These are phyloP conservation scores for Phenacoccus solenopsis DNA, from an alignment of 1,140 invertebrate genomes.

Conservation along the genomic window DNA sequence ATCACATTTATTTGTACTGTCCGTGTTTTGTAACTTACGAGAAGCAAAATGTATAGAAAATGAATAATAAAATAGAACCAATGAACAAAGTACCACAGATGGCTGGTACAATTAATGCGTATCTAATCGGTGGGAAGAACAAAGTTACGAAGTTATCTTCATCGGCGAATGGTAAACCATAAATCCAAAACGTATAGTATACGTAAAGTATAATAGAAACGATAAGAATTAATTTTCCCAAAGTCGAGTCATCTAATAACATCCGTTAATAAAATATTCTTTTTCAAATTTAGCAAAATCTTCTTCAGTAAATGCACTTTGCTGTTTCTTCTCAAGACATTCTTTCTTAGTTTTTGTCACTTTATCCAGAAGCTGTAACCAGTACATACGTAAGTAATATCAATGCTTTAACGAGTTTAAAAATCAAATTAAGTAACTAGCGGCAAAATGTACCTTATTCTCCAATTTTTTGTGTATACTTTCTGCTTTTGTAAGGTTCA, in stretches of 20 bases:
- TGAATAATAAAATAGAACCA: slow-evolving; percentile 48
- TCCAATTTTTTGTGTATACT: background rate
- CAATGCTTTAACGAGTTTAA: background rate
- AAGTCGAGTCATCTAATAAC: slow-evolving; percentile 24
- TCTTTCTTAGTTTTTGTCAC: slow-evolving; percentile 17
- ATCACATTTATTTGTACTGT: slow-evolving; percentile 18
- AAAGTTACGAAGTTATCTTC: slow-evolving; percentile 22
- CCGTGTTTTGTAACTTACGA: slow-evolving; percentile 25
- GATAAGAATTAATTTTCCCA: slow-evolving; percentile 45
- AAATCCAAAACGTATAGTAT: slow-evolving; percentile 52
- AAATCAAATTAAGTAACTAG: background rate
- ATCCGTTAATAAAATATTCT: slow-evolving; percentile 34
- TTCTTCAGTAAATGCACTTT: slow-evolving; percentile 39
- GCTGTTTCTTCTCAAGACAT: slow-evolving; percentile 27
- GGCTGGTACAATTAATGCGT: slow-evolving; percentile 45
- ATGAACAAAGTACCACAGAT: slow-evolving; percentile 47
- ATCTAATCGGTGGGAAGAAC: slow-evolving; percentile 45
- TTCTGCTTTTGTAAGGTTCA: background rate
- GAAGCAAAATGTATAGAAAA: slow-evolving; percentile 26
- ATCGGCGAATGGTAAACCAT: slow-evolving; percentile 45
- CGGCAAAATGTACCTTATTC: background rate
- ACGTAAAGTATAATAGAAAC: slow-evolving; percentile 40
- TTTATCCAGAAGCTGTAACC: slow-evolving; percentile 22
- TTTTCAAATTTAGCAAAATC: slow-evolving; percentile 39
- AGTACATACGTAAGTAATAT: slow-evolving; percentile 14